Conservation (phyloP, 1,140 invertebrate genomes). For the Aphis gossypii region DNA sequence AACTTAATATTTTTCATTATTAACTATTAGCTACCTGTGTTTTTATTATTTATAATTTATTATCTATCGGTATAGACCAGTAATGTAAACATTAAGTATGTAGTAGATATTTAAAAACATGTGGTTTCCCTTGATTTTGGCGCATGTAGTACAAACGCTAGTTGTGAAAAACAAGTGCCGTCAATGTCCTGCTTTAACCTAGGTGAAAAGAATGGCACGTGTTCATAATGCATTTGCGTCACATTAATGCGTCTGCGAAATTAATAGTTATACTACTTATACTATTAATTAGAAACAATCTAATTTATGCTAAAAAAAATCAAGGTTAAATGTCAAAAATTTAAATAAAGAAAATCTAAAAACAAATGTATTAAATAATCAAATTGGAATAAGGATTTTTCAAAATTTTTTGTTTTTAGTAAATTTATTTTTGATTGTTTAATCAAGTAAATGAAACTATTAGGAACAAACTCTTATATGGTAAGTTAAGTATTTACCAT, state of each 20-base stretch:
- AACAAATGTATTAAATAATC: neutral
- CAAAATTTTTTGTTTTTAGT: too few species aligned
- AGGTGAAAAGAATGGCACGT: slow-evolving; percentile 41
- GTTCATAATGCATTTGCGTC: neutral
- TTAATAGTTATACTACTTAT: neutral
- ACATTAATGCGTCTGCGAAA: neutral
- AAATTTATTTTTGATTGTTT: too few species aligned
- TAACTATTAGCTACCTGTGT: neutral
- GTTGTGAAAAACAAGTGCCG: slow-evolving; percentile 31
- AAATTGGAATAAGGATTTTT: neutral
- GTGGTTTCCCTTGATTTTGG: slow-evolving; percentile 42
- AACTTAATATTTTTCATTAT: neutral
- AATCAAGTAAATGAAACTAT: too few species aligned
- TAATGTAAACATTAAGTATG: neutral
- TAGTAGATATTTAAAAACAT: neutral
- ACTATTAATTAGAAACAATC: slow-evolving; percentile 21
- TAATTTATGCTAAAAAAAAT: slow-evolving; percentile 7
- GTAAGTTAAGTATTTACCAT: too few species aligned
- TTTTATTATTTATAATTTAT: neutral
- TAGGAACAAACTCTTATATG: too few species aligned
- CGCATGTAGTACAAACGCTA: neutral
- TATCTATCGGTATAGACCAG: neutral
- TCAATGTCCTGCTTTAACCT: slow-evolving; percentile 31
- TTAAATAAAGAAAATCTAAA: neutral
- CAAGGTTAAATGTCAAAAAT: neutral